phyloP scores from a whole-genome alignment of 2,113 vertebrate species.

The Pangasianodon gigas region DNA sequence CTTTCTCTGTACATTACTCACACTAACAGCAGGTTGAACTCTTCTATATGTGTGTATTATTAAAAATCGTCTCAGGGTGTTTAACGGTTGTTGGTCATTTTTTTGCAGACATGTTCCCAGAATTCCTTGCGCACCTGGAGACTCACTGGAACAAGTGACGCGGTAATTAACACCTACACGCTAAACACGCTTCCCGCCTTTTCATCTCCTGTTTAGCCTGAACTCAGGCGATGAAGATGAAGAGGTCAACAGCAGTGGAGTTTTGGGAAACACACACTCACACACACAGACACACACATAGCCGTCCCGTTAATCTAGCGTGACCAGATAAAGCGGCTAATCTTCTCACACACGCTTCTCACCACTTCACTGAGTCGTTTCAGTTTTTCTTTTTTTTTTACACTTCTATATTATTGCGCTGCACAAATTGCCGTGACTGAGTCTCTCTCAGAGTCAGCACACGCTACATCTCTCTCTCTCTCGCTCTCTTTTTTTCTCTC shows the following conservation, averaged over 20 bases:
- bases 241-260: constrained; percentile 76
- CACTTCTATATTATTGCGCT: not conserved
- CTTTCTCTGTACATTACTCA: not conserved
- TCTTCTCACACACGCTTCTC: constrained; percentile 65
- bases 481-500: not conserved
- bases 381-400: not conserved
- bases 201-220: constrained; percentile 45
- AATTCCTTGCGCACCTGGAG: not conserved
- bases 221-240: constrained; percentile 71
- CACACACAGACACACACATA: constrained; percentile 41
- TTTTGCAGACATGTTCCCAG: not conserved
- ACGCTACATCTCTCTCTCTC: not conserved
- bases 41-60: not conserved
- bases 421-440: not conserved
- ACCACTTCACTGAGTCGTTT: not conserved
- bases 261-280: not conserved
- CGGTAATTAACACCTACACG: not conserved
- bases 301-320: constrained; percentile 88
- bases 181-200: not conserved
- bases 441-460: not conserved
- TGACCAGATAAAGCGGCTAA: constrained; percentile 99
- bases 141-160: not conserved
- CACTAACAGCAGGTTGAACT: not conserved
- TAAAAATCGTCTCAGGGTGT: not conserved
- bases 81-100: not conserved